A percentile compares a stretch with the other conserved stretches of the same genome.
Conservation (phyloP, 2,113 vertebrate species). For the Cricetomys ansorgei region DNA sequence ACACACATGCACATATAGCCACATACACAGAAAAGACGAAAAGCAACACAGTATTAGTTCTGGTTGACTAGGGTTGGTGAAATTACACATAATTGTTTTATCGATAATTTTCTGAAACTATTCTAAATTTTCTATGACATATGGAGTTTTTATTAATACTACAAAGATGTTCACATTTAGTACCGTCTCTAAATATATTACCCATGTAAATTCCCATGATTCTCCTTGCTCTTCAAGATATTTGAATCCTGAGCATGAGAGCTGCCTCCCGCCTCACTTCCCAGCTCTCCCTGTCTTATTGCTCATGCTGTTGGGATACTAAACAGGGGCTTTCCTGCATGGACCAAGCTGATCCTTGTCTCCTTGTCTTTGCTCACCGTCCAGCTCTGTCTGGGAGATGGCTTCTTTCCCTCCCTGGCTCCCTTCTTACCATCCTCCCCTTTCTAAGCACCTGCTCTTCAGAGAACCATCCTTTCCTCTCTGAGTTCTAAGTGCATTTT, state of each 20-base stretch:
- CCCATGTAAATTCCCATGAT: neutral
- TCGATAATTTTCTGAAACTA: neutral
- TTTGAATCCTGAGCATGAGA: neutral
- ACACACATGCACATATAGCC: neutral
- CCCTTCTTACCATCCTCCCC: neutral
- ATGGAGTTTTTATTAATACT: neutral
- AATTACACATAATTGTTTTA: neutral
- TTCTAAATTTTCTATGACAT: neutral
- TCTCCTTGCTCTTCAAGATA: neutral
- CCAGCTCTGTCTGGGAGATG: neutral
- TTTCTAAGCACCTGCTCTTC: neutral
- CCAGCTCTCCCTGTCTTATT: neutral
- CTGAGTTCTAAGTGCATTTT: neutral
- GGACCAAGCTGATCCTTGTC: neutral
- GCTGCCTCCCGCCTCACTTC: neutral
- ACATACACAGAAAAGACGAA: neutral
- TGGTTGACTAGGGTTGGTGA: neutral
- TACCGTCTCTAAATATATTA: neutral
- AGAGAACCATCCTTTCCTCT: neutral
- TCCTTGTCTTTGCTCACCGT: neutral
- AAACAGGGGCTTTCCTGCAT: neutral
- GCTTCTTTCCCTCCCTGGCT: neutral
- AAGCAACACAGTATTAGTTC: neutral
- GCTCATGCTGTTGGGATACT: fast-evolving
- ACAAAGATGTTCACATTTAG: neutral